Conservation (phyloP, 1,140 invertebrate species). For the Sitophilus oryzae region DNA sequence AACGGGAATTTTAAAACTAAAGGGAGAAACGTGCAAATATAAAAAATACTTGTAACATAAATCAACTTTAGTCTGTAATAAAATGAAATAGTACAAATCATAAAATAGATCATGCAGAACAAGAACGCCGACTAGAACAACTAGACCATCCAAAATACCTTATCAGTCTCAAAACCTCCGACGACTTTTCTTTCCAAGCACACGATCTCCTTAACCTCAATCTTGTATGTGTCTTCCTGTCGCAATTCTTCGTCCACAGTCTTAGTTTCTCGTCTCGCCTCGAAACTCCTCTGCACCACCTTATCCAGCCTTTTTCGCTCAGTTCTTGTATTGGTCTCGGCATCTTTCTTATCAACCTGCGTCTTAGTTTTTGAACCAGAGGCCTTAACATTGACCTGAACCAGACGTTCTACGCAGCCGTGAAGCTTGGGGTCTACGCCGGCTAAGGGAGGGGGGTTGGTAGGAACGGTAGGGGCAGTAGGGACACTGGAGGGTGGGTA, state of each 20-base stretch:
- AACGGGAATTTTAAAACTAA: too few relatives aligned
- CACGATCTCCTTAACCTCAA: not conserved
- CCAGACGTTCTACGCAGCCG: conserved; percentile 13
- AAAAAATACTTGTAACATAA: too few relatives aligned
- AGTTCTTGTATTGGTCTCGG: conserved; percentile 1
- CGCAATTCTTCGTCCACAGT: conserved; percentile 1
- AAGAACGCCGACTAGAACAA: too few relatives aligned
- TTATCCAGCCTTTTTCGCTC: not conserved
- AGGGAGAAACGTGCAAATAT: too few relatives aligned
- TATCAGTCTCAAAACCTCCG: not conserved
- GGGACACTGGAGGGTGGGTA: conserved; percentile 8
- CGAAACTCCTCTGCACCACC: not conserved
- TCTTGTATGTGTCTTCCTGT: not conserved
- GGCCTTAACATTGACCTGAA: conserved; percentile 21
- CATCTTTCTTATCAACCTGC: conserved; percentile 3
- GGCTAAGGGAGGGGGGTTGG: too few relatives aligned
- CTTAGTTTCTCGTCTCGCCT: not conserved
- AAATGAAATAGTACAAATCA: too few relatives aligned
- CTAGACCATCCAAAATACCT: too few relatives aligned
- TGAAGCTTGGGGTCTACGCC: too few relatives aligned
- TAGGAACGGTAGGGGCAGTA: too few relatives aligned
- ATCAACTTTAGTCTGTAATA: too few relatives aligned
- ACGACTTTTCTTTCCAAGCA: not conserved
- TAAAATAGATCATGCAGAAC: too few relatives aligned
- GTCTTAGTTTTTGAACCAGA: conserved; percentile 11